Percentiles rank a stretch among this genome's conserved stretches.
Conservation (phyloP, 2,797 vertebrate genomes). For the Anniella stebbinsi region DNA sequence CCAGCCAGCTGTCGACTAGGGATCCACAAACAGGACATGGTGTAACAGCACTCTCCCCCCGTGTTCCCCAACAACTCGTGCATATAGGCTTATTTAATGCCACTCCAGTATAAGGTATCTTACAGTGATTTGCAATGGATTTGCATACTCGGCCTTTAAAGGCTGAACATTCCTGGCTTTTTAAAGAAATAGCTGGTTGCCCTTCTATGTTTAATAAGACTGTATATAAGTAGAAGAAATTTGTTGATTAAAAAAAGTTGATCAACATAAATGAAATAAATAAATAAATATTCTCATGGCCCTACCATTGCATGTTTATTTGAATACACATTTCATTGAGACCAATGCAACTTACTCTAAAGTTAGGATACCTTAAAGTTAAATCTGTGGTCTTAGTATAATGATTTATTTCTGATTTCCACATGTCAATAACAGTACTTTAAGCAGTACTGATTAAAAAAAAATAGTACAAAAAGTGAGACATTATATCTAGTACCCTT, state of each 20-base stretch:
- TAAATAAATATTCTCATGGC: background rate
- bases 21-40: too few relatives aligned
- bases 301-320: background rate
- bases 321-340: background rate
- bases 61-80: too few relatives aligned
- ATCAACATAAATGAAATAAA: background rate
- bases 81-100: background rate
- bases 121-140: background rate
- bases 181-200: conserved; percentile 50
- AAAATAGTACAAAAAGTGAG: background rate
- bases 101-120: conserved; percentile 13
- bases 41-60: too few relatives aligned
- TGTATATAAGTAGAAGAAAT: background rate
- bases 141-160: conserved; percentile 34
- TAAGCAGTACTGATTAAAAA: background rate
- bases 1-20: too few relatives aligned
- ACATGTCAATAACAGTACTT: background rate
- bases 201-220: background rate
- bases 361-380: background rate
- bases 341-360: background rate
- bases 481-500: background rate
- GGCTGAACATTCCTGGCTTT: conserved; percentile 25
- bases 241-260: background rate
- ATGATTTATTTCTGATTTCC: conserved; percentile 31
- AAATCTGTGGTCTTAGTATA: conserved; percentile 41